Percentiles rank a stretch among this genome's conserved stretches.
These are phyloP conservation scores for Clamator glandarius DNA, from an alignment of 2,797 vertebrate species.

Conservation along the genomic window DNA sequence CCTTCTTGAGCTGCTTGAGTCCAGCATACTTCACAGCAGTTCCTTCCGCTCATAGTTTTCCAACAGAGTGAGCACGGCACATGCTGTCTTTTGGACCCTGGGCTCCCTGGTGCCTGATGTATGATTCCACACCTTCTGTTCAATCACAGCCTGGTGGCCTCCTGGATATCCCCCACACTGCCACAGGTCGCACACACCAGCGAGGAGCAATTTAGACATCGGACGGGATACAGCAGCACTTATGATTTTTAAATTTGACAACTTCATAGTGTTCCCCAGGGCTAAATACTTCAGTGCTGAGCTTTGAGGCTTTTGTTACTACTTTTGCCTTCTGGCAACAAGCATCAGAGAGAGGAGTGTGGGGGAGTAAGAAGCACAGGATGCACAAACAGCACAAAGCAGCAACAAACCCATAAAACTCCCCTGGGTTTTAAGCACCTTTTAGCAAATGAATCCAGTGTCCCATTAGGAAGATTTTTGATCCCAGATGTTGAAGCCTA, in stretches of 20 bases:
- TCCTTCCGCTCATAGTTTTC: neutral
- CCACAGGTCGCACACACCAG: neutral
- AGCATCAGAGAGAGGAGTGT: neutral
- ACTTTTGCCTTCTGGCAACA: neutral
- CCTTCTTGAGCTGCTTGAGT: neutral
- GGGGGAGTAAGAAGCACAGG: neutral
- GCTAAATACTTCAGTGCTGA: neutral
- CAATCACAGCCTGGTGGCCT: neutral
- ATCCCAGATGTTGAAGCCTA: neutral
- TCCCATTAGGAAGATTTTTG: neutral
- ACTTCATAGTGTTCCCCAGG: neutral
- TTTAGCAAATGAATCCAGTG: neutral
- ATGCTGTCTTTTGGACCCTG: rapidly evolving
- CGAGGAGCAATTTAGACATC: neutral
- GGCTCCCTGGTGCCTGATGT: rapidly evolving
- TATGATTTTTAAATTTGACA: neutral
- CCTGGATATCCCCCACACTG: neutral
- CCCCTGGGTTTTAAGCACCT: neutral
- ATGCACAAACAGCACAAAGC: neutral
- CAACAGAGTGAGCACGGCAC: neutral
- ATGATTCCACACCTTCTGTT: neutral
- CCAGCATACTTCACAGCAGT: neutral
- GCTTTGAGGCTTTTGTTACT: neutral
- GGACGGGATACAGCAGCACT: neutral
- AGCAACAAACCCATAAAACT: neutral